Conservation (phyloP, 2,113 vertebrate genomes). For the Oostethus manadensis region DNA sequence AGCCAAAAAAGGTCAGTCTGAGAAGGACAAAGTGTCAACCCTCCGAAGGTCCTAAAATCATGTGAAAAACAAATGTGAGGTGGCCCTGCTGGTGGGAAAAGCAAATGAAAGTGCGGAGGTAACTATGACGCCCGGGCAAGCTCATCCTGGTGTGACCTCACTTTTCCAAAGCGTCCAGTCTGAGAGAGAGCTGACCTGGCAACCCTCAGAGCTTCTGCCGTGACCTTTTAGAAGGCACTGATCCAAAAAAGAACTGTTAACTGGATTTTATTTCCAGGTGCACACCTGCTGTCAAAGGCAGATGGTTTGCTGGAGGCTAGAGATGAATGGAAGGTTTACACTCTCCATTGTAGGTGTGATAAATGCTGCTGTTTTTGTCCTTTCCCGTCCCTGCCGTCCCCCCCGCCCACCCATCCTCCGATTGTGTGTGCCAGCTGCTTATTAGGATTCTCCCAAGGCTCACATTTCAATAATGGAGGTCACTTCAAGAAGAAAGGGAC, state of each 20-base stretch:
- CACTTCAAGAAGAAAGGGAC: slow-evolving; percentile 1
- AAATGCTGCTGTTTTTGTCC: slow-evolving; percentile 52
- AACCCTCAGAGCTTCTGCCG: slow-evolving; percentile 13
- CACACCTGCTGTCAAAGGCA: slow-evolving; percentile 59
- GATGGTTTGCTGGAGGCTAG: slow-evolving; percentile 55
- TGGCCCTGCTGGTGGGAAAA: slow-evolving; percentile 63
- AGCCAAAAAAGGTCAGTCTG: slow-evolving; percentile 11
- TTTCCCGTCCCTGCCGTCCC: slow-evolving; percentile 10
- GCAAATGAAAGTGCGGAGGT: slow-evolving; percentile 57
- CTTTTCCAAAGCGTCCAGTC: too few relatives aligned
- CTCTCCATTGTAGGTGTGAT: slow-evolving; percentile 47
- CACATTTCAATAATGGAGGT: slow-evolving; percentile 23
- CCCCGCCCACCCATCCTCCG: background rate
- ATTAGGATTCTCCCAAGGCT: slow-evolving; percentile 23
- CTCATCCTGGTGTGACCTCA: too few relatives aligned
- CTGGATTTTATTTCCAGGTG: slow-evolving; percentile 47
- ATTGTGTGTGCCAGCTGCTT: slow-evolving; percentile 14
- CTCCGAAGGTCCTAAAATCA: slow-evolving; percentile 33
- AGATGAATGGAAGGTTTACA: slow-evolving; percentile 37
- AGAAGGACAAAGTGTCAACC: slow-evolving; percentile 28
- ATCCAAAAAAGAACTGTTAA: slow-evolving; percentile 43
- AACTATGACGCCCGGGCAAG: slow-evolving; percentile 50
- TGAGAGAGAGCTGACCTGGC: slow-evolving; percentile 37
- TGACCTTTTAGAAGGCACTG: slow-evolving; percentile 61
- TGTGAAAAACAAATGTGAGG: slow-evolving; percentile 60